Evolutionary conservation across 2,888 invertebrate genomes (phyloP), one percentile per base, ranked within the genome.

Genomic region (Ferdinandea cuprea): DNA sequence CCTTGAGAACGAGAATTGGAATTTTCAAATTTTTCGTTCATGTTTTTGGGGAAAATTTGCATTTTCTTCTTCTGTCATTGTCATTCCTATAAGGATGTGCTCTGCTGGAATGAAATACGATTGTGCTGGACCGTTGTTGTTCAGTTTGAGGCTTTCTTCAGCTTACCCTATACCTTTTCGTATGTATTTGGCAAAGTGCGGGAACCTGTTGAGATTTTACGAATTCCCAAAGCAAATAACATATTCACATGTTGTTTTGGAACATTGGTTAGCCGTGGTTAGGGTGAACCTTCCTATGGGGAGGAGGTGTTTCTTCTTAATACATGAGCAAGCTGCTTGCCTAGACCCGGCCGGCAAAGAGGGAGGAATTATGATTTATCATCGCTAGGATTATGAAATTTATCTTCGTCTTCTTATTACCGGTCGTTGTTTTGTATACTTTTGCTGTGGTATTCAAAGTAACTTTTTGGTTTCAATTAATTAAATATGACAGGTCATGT

Each of bases 161-260:
- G 56, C 61, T 69, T 63, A 68, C 68, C 61, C 68, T 21, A 42
- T 46, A 25, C 25, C 25, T 5, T 3, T 5, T n/a, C n/a, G n/a
- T 25, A 25, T 25, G 15, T 40, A 2, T 6, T 40, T 15, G 13
- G 88, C 87, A 88, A 88, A 89, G 88, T 88, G 89, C 89, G 88
- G 87, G 88, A 89, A 89, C 88, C 89, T 89, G 89, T 89, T 89
- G 89, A 89, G 89, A 89, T 89, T 88, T 89, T 87, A 86, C 77
- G 87, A 88, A 89, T 89, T 89, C 89, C 89, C 89, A 86, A 86
- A 89, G 88, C 89, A 89, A 88, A 88, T 89, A 88, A 88, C 88
- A 88, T 89, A 88, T 88, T 88, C 89, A 88, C 88, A 88, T 89
- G 88, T 88, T 88, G 83, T 83, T 77, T 40, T 73, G 68, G 44